These are phyloP conservation scores for Gallirallus australis DNA, from an alignment of 2,797 vertebrate species.

Conservation along the genomic window DNA sequence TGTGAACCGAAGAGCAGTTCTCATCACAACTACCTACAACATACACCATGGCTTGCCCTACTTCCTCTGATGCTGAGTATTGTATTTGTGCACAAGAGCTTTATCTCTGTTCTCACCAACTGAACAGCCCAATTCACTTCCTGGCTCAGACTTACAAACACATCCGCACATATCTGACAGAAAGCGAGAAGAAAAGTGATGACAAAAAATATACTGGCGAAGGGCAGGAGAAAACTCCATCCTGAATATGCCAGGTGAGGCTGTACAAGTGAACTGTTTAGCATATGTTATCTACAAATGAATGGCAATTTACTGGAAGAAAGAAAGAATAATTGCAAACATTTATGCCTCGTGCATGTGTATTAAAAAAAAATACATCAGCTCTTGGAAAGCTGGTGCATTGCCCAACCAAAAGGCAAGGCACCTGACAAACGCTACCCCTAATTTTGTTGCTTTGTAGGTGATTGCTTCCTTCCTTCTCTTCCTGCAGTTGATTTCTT, in stretches of 20 bases:
- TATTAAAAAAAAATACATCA: not conserved
- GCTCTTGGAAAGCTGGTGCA: not conserved
- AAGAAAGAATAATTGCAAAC: slow-evolving; percentile 66
- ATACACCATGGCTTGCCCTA: not conserved
- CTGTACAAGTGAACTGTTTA: slow-evolving; percentile 55
- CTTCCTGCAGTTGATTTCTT: slow-evolving; percentile 60
- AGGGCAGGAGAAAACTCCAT: slow-evolving; percentile 25
- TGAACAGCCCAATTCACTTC: slow-evolving; percentile 40
- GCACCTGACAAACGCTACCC: slow-evolving; percentile 54
- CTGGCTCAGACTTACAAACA: slow-evolving; percentile 32
- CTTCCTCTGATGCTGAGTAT: slow-evolving; percentile 5
- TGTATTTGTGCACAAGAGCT: not conserved
- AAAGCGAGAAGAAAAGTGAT: not conserved
- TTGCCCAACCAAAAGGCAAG: slow-evolving; percentile 40
- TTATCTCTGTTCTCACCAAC: slow-evolving; percentile 25
- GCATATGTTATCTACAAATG: slow-evolving; percentile 50
- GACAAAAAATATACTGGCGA: slow-evolving; percentile 55
- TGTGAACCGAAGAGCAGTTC: not conserved
- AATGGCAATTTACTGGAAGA: slow-evolving; percentile 56
- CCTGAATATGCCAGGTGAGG: slow-evolving; percentile 53
- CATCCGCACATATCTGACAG: not conserved
- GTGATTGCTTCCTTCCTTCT: slow-evolving; percentile 71
- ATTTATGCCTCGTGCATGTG: slow-evolving; percentile 22
- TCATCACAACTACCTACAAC: slow-evolving; percentile 20
- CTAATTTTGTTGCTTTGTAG: slow-evolving; percentile 60